Conservation (phyloP, 2,888 invertebrate genomes). For the Caenorhabditis sinica region DNA sequence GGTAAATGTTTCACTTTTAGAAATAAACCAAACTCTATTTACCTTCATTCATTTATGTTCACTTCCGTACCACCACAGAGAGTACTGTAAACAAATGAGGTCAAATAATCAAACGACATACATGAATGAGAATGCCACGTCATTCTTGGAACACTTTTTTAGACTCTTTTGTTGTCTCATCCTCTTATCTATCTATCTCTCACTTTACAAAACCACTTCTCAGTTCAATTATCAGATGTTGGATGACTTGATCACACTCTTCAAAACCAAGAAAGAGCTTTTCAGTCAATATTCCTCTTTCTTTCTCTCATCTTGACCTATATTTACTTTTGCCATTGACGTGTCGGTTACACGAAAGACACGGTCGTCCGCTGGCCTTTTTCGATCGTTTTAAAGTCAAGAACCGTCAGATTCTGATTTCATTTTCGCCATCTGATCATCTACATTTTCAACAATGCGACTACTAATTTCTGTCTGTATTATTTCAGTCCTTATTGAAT, state of each 20-base stretch:
- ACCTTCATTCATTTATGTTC: constrained; percentile 19
- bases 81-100: constrained; percentile 54
- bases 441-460: constrained; percentile 1
- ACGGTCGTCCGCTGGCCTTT: constrained; percentile 56
- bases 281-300: constrained; percentile 19
- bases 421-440: constrained; percentile 9
- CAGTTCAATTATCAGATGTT: constrained; percentile 30
- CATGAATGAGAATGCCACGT: constrained; percentile 1
- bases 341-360: constrained; percentile 52
- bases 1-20: constrained; percentile 40
- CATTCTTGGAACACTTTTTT: constrained; percentile 25
- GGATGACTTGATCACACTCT: constrained; percentile 25
- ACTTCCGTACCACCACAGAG: constrained; percentile 33
- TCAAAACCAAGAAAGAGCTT: constrained; percentile 22
- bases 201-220: constrained; percentile 4
- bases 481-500: constrained; percentile 11
- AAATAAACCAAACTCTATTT: constrained; percentile 28
- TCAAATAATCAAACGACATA: constrained; percentile 58
- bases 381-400: constrained; percentile 37
- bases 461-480: constrained; percentile 2
- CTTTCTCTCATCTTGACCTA: constrained; percentile 27
- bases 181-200: constrained; percentile 11
- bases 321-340: constrained; percentile 59
- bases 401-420: constrained; percentile 5
- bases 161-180: constrained; percentile 7